Evolutionary conservation across 2,888 invertebrate genomes (phyloP).

Genomic region (Digitonthophagus gazella): DNA sequence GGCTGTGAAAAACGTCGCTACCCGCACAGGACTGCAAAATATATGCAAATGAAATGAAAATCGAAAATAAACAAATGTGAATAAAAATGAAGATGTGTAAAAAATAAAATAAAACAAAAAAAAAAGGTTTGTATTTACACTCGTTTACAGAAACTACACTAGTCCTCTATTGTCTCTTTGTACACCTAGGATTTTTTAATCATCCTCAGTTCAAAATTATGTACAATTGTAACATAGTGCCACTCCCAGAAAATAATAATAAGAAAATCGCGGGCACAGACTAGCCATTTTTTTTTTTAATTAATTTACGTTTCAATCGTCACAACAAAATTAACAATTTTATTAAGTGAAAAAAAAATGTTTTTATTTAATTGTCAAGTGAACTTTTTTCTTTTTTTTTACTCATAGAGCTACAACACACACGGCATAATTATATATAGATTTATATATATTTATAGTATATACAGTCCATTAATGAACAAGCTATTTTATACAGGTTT

Average conservation of each 20-base stretch:
- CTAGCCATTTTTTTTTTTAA: constrained; percentile 13
- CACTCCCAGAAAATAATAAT: constrained; percentile 7
- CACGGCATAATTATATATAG: constrained; percentile 7
- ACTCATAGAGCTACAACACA: constrained; percentile 14
- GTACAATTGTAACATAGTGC: constrained; percentile 18
- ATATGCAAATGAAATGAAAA: neutral
- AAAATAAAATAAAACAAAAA: neutral
- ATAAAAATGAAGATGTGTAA: neutral
- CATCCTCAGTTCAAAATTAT: constrained; percentile 15
- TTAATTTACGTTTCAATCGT: neutral
- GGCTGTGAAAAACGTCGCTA: constrained; percentile 2
- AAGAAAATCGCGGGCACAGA: constrained; percentile 18
- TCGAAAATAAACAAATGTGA: neutral
- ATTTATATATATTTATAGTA: constrained; percentile 6
- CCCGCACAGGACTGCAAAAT: neutral
- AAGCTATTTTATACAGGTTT: neutral
- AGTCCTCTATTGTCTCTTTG: constrained; percentile 23
- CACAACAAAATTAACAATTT: neutral
- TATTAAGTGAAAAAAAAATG: constrained; percentile 1
- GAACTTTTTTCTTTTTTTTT: neutral
- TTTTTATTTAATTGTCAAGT: neutral
- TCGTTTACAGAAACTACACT: constrained; percentile 15
- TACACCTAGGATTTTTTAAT: constrained; percentile 20
- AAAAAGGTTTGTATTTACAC: constrained; percentile 9
- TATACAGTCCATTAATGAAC: constrained; percentile 1